phyloP scores from a whole-genome alignment of 2,113 vertebrate species.

The Psammodynastes pulverulentus region DNA sequence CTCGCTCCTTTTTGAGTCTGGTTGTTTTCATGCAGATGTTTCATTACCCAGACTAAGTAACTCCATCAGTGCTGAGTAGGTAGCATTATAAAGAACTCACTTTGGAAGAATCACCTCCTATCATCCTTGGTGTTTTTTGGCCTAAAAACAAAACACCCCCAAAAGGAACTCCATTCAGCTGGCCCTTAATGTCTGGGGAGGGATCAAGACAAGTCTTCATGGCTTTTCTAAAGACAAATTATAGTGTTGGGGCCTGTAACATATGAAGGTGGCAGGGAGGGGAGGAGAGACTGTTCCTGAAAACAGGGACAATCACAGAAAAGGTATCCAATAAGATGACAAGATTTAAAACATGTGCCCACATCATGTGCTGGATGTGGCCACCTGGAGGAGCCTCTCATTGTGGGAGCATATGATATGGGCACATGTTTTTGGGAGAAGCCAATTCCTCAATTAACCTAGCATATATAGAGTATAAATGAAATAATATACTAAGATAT shows the following conservation, averaged over 20 bases:
- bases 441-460: neutral
- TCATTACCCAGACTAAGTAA: neutral
- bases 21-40: too few species aligned
- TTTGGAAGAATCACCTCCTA: too few species aligned
- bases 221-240: neutral
- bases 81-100: too few species aligned
- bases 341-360: neutral
- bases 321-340: neutral
- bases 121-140: too few species aligned
- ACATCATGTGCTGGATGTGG: too few species aligned
- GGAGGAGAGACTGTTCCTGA: neutral
- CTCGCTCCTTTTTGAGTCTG: too few species aligned
- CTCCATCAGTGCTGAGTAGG: too few species aligned
- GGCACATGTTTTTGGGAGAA: neutral
- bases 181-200: neutral
- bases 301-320: neutral
- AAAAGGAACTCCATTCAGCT: neutral
- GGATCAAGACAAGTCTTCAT: neutral
- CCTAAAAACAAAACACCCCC: neutral
- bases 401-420: too few species aligned
- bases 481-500: neutral
- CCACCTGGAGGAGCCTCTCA: too few species aligned
- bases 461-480: neutral
- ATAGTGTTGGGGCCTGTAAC: neutral
- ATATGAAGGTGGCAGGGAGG: neutral